Evolutionary conservation across 1,140 invertebrate genomes (phyloP), one percentile per base, ranked within the genome.

Genomic region (Diorhabda elongata): DNA sequence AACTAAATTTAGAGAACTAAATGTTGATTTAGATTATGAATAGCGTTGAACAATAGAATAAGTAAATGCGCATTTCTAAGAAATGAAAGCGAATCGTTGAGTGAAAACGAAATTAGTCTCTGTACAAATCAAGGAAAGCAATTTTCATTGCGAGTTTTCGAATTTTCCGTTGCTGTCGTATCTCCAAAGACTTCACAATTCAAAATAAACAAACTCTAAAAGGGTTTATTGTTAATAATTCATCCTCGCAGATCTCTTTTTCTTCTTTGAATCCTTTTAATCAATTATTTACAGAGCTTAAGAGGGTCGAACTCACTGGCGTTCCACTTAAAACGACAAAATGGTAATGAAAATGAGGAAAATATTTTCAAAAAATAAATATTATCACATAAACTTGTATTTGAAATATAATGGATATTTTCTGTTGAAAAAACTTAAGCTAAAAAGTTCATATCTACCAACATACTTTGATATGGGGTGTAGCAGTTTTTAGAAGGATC

Each of bases 161-260:
- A 52, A 52, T 52, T 52, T 52, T 52, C 47, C 47, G n/a, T n/a
- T 52, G 47, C 47, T n/a, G 47, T n/a, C 47, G 47, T 52, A 52
- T 52, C 47, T 52, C 6, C 47, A 52, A 52, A 52, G 52, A 58
- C 26, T 65, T 42, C 56, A 65, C 47, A 68, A 68, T 69, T 59
- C 44, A 66, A 59, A 62, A 64, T 67, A 67, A 70, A 70, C 69
- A 70, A 70, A 66, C 58, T 59, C 69, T 67, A 67, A 68, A 68
- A 68, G 66, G 70, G 70, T 68, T 71, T 71, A 68, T 71, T 71
- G 62, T 71, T 68, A 71, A 71, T 71, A 71, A 71, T 71, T 71
- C 66, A 68, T 71, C 58, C 41, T 6, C 62, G 47, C 47, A n/a
- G 47, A 52, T 52, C 67, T 71, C 70, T 71, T 66, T 71, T 71